phyloP scores from a whole-genome alignment of 53 echinoderm and acorn worm genomes.

The Antedon mediterranea region DNA sequence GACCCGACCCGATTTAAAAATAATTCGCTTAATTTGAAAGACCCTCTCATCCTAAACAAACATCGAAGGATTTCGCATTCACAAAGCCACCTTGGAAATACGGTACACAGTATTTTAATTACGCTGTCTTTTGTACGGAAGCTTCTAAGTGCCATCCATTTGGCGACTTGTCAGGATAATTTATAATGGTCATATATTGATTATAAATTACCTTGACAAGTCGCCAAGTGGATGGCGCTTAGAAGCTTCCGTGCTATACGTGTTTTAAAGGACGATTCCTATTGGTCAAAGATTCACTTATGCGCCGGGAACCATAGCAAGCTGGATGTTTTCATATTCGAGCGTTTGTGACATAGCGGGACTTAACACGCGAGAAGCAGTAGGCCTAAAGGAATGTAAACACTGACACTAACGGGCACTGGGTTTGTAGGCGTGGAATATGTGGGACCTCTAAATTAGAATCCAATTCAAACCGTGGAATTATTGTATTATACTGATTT shows the following conservation, averaged over 20 bases:
- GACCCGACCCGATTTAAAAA: neutral
- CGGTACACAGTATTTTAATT: neutral
- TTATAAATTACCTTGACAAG: neutral
- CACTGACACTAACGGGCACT: neutral
- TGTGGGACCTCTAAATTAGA: neutral
- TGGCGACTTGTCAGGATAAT: neutral
- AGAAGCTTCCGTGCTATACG: too few relatives aligned
- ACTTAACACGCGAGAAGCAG: neutral
- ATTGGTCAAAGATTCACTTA: too few relatives aligned
- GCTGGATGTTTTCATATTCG: neutral
- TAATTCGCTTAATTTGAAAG: neutral
- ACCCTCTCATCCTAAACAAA: too few relatives aligned
- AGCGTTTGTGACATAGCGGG: neutral
- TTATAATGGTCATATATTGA: neutral
- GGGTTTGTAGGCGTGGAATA: neutral
- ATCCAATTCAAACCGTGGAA: too few relatives aligned
- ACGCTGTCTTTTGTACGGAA: neutral
- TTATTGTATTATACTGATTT: too few relatives aligned
- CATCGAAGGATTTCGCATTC: too few relatives aligned
- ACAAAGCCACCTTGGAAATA: too few relatives aligned
- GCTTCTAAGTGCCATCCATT: neutral
- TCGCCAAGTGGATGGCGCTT: neutral
- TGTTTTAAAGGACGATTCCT: too few relatives aligned
- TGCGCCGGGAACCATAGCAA: neutral
- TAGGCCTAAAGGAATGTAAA: neutral